Evolutionary conservation across 2,113 vertebrate species (phyloP).

Genomic region (Tachuris rubrigastra): DNA sequence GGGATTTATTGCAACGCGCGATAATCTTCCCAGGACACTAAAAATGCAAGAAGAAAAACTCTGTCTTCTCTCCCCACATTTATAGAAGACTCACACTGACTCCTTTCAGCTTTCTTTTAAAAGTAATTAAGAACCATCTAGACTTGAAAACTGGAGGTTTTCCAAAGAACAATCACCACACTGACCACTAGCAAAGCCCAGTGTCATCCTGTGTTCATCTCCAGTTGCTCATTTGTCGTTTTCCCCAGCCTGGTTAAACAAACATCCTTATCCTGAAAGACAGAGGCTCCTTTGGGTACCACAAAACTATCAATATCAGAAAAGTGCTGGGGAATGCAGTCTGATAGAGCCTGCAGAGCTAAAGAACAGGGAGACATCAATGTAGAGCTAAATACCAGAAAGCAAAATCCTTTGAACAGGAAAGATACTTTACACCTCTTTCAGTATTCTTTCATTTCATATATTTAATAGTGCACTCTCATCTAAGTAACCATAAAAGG

Average conservation of each 20-base stretch:
- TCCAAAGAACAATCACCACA: background rate
- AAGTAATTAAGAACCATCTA: background rate
- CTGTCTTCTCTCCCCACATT: background rate
- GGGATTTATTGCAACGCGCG: too few species aligned
- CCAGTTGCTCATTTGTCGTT: background rate
- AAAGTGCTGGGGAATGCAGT: background rate
- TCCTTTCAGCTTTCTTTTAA: background rate
- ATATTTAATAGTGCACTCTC: background rate
- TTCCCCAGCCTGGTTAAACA: background rate
- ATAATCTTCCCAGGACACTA: background rate
- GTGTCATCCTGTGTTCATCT: background rate
- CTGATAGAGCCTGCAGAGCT: background rate
- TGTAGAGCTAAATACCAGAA: background rate
- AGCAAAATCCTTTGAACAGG: background rate
- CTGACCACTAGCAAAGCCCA: background rate
- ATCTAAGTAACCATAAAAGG: background rate
- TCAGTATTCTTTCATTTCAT: background rate
- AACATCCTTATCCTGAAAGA: background rate
- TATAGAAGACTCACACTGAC: background rate
- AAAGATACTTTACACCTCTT: background rate
- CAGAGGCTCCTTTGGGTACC: background rate
- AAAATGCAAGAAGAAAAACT: background rate
- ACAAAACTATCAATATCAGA: background rate
- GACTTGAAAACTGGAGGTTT: background rate
- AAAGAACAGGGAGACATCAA: background rate